A percentile compares a stretch with the other conserved stretches of the same genome.
Evolutionary conservation across 2,888 invertebrate genomes (phyloP).

Genomic region (Erebia epiphron): DNA sequence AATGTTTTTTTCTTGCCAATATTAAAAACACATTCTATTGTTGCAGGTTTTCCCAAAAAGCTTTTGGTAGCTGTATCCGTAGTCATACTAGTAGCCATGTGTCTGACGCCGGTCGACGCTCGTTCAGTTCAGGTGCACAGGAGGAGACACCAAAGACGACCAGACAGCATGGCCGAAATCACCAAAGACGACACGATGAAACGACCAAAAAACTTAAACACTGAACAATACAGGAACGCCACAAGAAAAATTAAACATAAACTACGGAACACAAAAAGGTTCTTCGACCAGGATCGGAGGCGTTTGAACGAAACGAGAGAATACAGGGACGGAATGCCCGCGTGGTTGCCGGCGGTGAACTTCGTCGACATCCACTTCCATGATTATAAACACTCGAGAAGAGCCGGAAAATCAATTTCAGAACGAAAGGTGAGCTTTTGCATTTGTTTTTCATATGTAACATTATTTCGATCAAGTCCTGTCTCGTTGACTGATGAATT

Average conservation of each 20-base stretch:
- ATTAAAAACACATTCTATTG: slow-evolving; percentile 48
- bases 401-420: slow-evolving; percentile 55
- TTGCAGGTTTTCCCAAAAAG: slow-evolving; percentile 80
- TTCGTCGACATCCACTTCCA: slow-evolving; percentile 72
- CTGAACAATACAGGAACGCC: slow-evolving; percentile 62
- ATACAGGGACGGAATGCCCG: slow-evolving; percentile 68
- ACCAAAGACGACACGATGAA: slow-evolving; percentile 59
- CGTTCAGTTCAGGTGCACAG: slow-evolving; percentile 58
- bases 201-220: slow-evolving; percentile 53
- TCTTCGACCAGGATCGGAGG: slow-evolving; percentile 61
- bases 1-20: background rate
- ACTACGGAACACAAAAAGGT: slow-evolving; percentile 63
- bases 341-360: slow-evolving; percentile 72
- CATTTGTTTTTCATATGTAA: background rate
- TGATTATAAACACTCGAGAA: slow-evolving; percentile 55
- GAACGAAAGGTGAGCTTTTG: slow-evolving; percentile 67
- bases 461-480: slow-evolving; percentile 15
- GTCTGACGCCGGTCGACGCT: slow-evolving; percentile 68
- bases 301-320: slow-evolving; percentile 63
- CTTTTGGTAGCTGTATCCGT: slow-evolving; percentile 77
- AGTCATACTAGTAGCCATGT: slow-evolving; percentile 72
- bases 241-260: slow-evolving; percentile 67
- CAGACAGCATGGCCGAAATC: slow-evolving; percentile 53
- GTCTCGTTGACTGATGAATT: slow-evolving; percentile 33
- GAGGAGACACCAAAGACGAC: slow-evolving; percentile 62